Percentiles rank a stretch among this genome's conserved stretches.
Evolutionary conservation across 2,113 vertebrate genomes (phyloP).

Genomic region (Calidris pugnax): DNA sequence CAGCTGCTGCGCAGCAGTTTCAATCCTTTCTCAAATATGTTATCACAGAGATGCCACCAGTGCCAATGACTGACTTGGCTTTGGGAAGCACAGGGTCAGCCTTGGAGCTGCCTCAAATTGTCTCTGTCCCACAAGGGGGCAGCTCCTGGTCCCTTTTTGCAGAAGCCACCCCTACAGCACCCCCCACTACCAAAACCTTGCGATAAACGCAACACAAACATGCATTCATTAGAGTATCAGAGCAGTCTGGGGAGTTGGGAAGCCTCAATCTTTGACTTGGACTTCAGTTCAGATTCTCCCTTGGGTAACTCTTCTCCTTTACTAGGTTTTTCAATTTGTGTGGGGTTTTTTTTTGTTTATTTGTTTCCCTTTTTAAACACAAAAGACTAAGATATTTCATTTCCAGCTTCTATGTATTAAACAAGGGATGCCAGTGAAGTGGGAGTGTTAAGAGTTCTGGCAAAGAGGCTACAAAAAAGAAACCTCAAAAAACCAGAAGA

Average conservation of each 20-base stretch:
- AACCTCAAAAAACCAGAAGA: not conserved
- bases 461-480: not conserved
- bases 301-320: not conserved
- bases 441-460: not conserved
- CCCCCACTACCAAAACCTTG: not conserved
- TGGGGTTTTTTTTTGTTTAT: too few relatives aligned
- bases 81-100: not conserved
- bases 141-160: not conserved
- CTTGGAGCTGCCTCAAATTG: not conserved
- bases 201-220: not conserved
- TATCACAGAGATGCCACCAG: not conserved
- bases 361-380: not conserved
- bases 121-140: rapidly evolving
- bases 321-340: not conserved
- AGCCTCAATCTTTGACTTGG: not conserved
- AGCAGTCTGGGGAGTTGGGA: not conserved
- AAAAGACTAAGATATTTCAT: not conserved
- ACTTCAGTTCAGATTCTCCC: not conserved
- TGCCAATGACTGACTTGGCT: not conserved
- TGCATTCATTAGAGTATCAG: not conserved
- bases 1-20: not conserved
- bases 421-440: not conserved
- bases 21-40: not conserved
- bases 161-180: not conserved
- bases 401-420: not conserved